Evolutionary conservation across 92 coral and sea anemone genomes (phyloP), one percentile per base, ranked within the genome.

Genomic region (Nematostella vectensis): DNA sequence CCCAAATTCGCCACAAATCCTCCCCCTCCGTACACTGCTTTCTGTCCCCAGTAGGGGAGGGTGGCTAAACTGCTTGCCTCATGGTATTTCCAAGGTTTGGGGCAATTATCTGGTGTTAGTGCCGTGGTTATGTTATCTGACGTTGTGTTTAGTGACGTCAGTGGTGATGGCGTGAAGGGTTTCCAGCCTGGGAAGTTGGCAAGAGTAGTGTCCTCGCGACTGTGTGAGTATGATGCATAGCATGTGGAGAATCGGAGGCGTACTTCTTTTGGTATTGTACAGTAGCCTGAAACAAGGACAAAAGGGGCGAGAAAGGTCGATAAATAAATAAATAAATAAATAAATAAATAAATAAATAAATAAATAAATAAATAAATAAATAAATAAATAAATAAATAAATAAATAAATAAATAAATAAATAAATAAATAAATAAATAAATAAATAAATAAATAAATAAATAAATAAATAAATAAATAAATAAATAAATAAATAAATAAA

Each of bases 1-100:
- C 88, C 83, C 29, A 81, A 54, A 59, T 75, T 63, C 2, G 88
- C 88, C 28, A 75, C 68, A 55, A 59, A 81, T 17, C 88, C 88
- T 10, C 88, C 83, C 23, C 88, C 88, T 24, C 79, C 78, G 55
- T 81, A 81, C 0, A 24, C n/a, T 25, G 59, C 50, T 13, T 54
- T 54, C 53, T 49, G 48, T 0, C 79, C 77, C 65, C 54, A 64
- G 49, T 53, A 55, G 2, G 74, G 64, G 24, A 59, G 55, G 50
- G 62, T 76, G 1, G 44, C 23, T 13, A 65, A 59, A 23, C 57
- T 65, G 23, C 48, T 61, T 1, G 78, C n/a, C 18, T 48, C 54
- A 29, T 61, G 70, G 44, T 75, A 81, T 25, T 68, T 55, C 83
- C 88, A 81, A 1, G 88, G 88, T 31, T 81, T 81, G 21, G 88